Base-by-base conservation (phyloP, 2,888 invertebrate species). In the Entomobrya multifasciata region DNA sequence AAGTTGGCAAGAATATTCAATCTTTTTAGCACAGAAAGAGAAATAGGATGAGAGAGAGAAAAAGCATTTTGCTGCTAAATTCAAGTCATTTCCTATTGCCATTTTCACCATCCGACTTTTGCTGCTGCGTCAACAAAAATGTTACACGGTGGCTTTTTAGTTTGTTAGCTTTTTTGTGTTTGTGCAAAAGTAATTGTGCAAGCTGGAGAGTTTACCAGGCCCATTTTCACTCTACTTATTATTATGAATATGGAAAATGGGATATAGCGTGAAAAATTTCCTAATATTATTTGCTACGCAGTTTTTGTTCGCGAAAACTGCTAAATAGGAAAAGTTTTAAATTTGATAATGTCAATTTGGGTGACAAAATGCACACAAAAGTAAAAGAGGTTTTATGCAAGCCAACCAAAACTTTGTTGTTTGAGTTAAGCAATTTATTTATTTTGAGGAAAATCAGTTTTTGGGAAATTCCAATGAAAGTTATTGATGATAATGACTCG, bases 291-390 rank as follows among this genome's bases (percentile, higher is more conserved):
- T 30, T 62, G 62, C 11, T n/a, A 10, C 17, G n/a, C n/a, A n/a
- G 15, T 17, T 65, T 30, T 65, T 65, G 41, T n/a, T n/a, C n/a
- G 65, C 36, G 17, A 6, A 65, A 65, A 65, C 65, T 65, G 65
- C 11, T 13, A 20, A 17, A 41, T 1, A 11, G 41, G 65, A 17
- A 65, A 30, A 17, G n/a, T 65, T 65, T 65, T 65, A 41, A 65
- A 65, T 65, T 65, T 65, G 65, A 65, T 65, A 36, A 65, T 60
- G 65, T 65, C 65, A 65, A 65, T 65, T 65, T 65, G 1, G 65
- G 27, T 65, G 65, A 65, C 36, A n/a, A 30, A 65, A 65, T 65
- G 65, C 65, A 41, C 41, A 36, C 1, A 17, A 60, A 27, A 15
- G 27, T 2, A 60, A 4, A 36, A 6, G 4, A 8, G 4, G n/a